A percentile compares a stretch with the other conserved stretches of the same genome.
These are phyloP conservation scores for Papilio gigon DNA, from an alignment of 2,888 invertebrate genomes.

Conservation along the genomic window DNA sequence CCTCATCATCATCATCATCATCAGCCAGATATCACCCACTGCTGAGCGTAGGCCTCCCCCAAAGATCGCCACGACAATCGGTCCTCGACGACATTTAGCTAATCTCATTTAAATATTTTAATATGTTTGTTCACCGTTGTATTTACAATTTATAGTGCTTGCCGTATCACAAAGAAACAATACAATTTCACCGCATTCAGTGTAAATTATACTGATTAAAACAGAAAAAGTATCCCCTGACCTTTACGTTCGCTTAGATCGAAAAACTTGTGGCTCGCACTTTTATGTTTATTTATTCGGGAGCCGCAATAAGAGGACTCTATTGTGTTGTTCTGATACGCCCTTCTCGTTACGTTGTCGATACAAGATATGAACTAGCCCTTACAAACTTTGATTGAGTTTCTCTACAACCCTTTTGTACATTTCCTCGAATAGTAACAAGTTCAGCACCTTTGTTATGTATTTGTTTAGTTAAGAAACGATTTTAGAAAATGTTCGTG, in stretches of 20 bases:
- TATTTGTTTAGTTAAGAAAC: not conserved
- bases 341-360: conserved; percentile 26
- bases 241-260: conserved; percentile 28
- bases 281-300: conserved; percentile 38
- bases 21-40: too few relatives aligned
- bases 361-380: conserved; percentile 30
- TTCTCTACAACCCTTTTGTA: conserved; percentile 34
- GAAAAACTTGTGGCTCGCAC: conserved; percentile 22
- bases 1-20: too few relatives aligned
- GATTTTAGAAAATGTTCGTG: not conserved
- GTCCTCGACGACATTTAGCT: too few relatives aligned
- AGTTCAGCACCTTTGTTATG: not conserved
- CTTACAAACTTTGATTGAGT: conserved; percentile 37
- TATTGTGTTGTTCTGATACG: conserved; percentile 34
- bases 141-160: not conserved
- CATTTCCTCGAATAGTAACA: conserved; percentile 4
- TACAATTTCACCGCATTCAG: not conserved
- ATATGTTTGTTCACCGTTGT: too few relatives aligned
- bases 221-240: not conserved
- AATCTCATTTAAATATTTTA: too few relatives aligned
- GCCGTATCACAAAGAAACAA: not conserved
- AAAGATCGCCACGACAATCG: too few relatives aligned
- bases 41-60: too few relatives aligned
- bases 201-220: conserved; percentile 13
- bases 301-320: conserved; percentile 33